These are phyloP conservation scores for Nerophis ophidion DNA, from an alignment of 2,113 vertebrate species.

Conservation along the genomic window DNA sequence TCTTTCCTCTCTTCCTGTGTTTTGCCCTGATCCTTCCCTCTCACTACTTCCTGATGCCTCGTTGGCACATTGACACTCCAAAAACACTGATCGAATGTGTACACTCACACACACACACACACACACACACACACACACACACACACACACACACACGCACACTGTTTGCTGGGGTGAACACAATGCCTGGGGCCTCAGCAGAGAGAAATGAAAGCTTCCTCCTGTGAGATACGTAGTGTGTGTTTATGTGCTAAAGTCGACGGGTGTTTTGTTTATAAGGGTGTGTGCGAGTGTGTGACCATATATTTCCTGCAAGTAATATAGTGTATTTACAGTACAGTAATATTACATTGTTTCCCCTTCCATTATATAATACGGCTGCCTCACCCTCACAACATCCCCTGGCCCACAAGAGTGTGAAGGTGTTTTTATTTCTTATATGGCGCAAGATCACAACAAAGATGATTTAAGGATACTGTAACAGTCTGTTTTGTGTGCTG, in stretches of 20 bases:
- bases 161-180: slow-evolving; percentile 63
- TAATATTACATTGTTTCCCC: slow-evolving; percentile 44
- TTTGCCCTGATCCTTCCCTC: slow-evolving; percentile 29
- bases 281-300: slow-evolving; percentile 13
- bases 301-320: slow-evolving; percentile 35
- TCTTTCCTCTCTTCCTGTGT: slow-evolving; percentile 33
- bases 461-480: no score
- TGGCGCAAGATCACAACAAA: no score
- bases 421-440: no score
- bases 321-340: slow-evolving; percentile 28
- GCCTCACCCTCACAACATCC: no score
- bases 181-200: slow-evolving; percentile 54
- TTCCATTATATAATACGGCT: neutral
- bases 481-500: no score
- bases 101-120: slow-evolving; percentile 4
- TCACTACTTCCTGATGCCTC: slow-evolving; percentile 32
- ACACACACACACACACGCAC: no score
- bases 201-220: slow-evolving; percentile 63
- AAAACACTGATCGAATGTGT: neutral
- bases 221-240: slow-evolving; percentile 63
- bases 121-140: slow-evolving; percentile 8
- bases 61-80: slow-evolving; percentile 23
- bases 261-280: slow-evolving; percentile 34
- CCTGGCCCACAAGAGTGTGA: no score
- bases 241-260: slow-evolving; percentile 23